phyloP scores from a whole-genome alignment of 2,113 vertebrate species.

The Hippocampus abdominalis region DNA sequence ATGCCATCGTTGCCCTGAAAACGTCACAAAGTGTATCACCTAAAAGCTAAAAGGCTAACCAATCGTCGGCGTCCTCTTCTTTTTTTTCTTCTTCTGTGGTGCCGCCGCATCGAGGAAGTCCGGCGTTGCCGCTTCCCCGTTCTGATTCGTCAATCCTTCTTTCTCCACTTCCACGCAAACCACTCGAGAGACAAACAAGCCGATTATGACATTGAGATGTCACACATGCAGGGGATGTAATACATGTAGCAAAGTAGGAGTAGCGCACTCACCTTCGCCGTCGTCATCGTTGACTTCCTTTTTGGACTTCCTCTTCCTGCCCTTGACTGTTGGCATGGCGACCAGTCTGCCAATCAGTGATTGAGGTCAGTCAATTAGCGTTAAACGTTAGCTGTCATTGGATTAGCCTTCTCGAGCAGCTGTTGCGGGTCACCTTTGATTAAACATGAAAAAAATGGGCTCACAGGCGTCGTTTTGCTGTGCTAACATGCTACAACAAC shows the following conservation, averaged over 20 bases:
- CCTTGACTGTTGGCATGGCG: conserved; percentile 77
- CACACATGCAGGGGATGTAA: not conserved
- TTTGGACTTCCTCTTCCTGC: conserved; percentile 85
- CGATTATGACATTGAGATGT: too few species aligned
- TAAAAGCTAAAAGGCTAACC: conserved; percentile 35
- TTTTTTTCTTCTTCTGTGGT: conserved; percentile 79
- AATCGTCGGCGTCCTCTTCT: conserved; percentile 66
- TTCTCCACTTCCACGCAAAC: conserved; percentile 59
- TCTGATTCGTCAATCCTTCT: conserved; percentile 61
- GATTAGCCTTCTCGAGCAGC: not conserved
- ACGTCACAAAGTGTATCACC: not conserved
- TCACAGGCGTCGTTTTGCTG: not conserved
- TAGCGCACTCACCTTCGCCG: conserved; percentile 43
- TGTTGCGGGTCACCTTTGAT: not conserved
- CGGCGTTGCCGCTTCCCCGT: conserved; percentile 72
- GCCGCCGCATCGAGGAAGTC: conserved; percentile 72
- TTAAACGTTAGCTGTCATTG: not conserved
- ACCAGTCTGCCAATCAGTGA: not conserved
- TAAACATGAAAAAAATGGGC: not conserved
- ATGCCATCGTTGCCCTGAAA: not conserved
- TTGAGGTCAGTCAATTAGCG: conserved; percentile 2
- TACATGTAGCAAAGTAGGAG: not conserved
- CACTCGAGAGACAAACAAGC: conserved; percentile 18
- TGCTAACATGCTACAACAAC: not conserved
- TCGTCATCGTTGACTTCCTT: conserved; percentile 74